A percentile compares a stretch with the other conserved stretches of the same genome.
phyloP scores from a whole-genome alignment of 2,888 invertebrate species.

The Elmis aenea region DNA sequence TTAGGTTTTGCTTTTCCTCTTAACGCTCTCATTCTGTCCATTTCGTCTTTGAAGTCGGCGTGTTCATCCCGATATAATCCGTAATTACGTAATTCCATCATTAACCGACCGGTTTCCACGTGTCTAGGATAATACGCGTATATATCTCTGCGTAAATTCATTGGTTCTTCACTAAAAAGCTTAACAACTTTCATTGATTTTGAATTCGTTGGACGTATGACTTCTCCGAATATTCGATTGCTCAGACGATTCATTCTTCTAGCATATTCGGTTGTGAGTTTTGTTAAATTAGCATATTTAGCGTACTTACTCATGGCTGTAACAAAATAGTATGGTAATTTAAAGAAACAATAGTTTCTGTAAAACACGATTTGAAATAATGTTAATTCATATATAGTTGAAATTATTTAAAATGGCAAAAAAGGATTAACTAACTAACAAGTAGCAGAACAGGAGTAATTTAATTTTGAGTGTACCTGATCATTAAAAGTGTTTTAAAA shows the following conservation, averaged over 20 bases:
- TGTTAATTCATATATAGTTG: too few species aligned
- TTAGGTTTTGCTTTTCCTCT: conserved; percentile 71
- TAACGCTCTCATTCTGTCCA: conserved; percentile 67
- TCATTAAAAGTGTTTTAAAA: too few species aligned
- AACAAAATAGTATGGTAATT: too few species aligned
- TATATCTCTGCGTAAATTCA: conserved; percentile 66
- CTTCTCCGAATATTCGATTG: conserved; percentile 85
- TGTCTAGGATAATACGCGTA: conserved; percentile 85
- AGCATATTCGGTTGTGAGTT: conserved; percentile 73
- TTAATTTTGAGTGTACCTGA: conserved; percentile 1
- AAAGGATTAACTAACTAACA: too few species aligned
- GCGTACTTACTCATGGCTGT: conserved; percentile 65
- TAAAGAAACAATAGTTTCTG: too few species aligned
- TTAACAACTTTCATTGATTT: conserved; percentile 78
- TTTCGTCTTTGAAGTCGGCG: conserved; percentile 84
- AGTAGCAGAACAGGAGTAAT: too few species aligned
- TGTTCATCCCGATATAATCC: conserved; percentile 85
- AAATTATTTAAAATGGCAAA: too few species aligned
- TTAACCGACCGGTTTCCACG: conserved; percentile 67
- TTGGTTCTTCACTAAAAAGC: conserved; percentile 70
- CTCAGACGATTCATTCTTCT: conserved; percentile 80
- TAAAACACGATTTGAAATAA: too few species aligned
- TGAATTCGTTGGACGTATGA: conserved; percentile 66
- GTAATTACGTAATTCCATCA: conserved; percentile 67
- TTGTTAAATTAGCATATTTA: conserved; percentile 65